These are phyloP conservation scores for Heliconius eleuchia DNA, from an alignment of 1,140 invertebrate species.

Conservation along the genomic window DNA sequence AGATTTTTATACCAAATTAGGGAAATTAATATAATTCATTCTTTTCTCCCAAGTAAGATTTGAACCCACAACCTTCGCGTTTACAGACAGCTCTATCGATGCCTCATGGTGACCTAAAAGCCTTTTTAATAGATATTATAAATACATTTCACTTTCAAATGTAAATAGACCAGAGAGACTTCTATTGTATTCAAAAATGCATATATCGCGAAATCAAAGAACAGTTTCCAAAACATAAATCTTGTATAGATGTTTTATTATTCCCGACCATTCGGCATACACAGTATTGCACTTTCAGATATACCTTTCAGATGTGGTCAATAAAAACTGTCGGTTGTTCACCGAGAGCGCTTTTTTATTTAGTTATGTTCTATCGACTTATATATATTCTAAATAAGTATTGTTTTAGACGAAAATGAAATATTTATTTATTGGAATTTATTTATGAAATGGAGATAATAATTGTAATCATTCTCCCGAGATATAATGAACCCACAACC, in stretches of 20 bases:
- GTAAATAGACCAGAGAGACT: not conserved
- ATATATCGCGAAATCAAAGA: slow-evolving; percentile 3
- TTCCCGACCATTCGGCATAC: slow-evolving; percentile 50
- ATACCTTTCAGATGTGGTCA: slow-evolving; percentile 51
- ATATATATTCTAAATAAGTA: not conserved
- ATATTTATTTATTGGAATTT: too few species aligned
- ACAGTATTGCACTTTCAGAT: slow-evolving; percentile 62
- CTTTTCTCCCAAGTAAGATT: too few species aligned
- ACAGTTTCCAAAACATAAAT: slow-evolving; percentile 53
- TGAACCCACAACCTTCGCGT: too few species aligned
- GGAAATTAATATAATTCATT: too few species aligned
- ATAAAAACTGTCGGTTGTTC: slow-evolving; percentile 52
- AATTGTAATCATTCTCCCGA: too few species aligned
- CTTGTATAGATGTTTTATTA: slow-evolving; percentile 61
- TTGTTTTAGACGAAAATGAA: not conserved
- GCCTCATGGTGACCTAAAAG: too few species aligned
- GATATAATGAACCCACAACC: too few species aligned
- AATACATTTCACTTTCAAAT: too few species aligned
- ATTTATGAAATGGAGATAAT: too few species aligned
- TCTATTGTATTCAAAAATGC: not conserved
- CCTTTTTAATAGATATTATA: too few species aligned
- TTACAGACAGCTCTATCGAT: too few species aligned
- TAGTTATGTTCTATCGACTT: not conserved
- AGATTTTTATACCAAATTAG: too few species aligned
- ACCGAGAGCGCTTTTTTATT: not conserved